Evolutionary conservation across 2,797 vertebrate species (phyloP), one percentile per base, ranked within the genome.

Genomic region (Leptodactylus fallax): DNA sequence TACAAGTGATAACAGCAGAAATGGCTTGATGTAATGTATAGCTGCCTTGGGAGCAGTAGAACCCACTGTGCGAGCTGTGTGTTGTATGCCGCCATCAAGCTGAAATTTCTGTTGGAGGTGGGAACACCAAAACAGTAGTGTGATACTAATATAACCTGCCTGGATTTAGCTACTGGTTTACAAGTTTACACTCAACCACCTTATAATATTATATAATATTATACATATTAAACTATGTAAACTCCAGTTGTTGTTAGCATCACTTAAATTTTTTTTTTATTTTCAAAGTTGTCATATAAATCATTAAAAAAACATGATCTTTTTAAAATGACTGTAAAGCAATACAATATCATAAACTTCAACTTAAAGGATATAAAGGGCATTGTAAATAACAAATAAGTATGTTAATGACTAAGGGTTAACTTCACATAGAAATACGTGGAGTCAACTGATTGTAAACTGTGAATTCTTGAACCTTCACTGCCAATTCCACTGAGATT

Each of bases 401-500:
- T 19, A 51, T 2, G 9, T 17, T 7, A 56, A 27, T 16, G 11
- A 79, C 1, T 16, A 25, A 78, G 7, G 49, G 23, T 53, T n/a
- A 53, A 78, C 36, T 55, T 49, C 8, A 74, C 72, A 12, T n/a
- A n/a, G 72, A 79, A 79, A 56, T 14, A 16, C 14, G n/a, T 7
- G 2, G 25, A 58, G 7, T 19, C 55, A 85, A 21, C 14, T 51
- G n/a, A 56, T 27, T 63, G 19, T 79, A 61, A 79, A 78, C 74
- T 86, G 53, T 69, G 36, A 79, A 79, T 86, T 63, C 60, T 58
- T 79, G 27, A 86, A 86, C 49, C 80, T 27, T 69, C 14, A 86
- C 85, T 87, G 67, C 79, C 85, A 76, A 47, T 74, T 36, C 17
- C 81, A 72, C 36, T 49, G 36, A 81, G 56, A 81, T 81, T 13